Evolutionary conservation across 2,888 invertebrate genomes (phyloP), one percentile per base, ranked within the genome.

Genomic region (Tryphoninae sp.): DNA sequence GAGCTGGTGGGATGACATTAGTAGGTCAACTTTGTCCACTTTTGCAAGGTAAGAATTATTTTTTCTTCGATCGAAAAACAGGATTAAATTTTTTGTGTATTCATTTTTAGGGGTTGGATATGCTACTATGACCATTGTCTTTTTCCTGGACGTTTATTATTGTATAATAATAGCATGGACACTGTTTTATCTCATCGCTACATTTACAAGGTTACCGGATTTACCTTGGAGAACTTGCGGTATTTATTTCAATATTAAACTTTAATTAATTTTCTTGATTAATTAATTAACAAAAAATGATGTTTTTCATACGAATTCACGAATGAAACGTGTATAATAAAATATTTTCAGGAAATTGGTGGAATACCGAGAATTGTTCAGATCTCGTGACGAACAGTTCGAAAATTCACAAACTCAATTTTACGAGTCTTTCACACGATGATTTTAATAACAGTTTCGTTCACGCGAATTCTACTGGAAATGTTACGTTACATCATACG

Each of bases 81-180:
- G 45, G 22, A 49, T 16, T 9, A 33, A 53, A 68, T 53, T 23
- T 26, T 26, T 53, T 33, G 13, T 9, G 26, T 51, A 3, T 6
- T 22, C 73, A 71, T 68, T 86, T 88, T 13, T 88, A 95, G 95
- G 96, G 62, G 95, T 96, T 26, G 96, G 96, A 26, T 96, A 95
- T 89, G 95, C 96, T 1, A 95, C 96, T 2, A 95, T 96, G 92
- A 94, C 96, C 59, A 95, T 96, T 69, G 96, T 96, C 2, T 96
- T 96, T 89, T 94, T 96, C 88, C 93, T 96, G 69, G 96, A 96
- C 89, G 94, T 96, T 85, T 95, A 95, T 91, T 96, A 96, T 91
- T 96, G 96, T 89, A 94, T 96, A 67, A 95, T 96, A 87, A 95
- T 96, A 68, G 94, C 96, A 2, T 96, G 96, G 95, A 95, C 96